phyloP scores from a whole-genome alignment of 2,113 vertebrate genomes.

The Anas platyrhynchos region DNA sequence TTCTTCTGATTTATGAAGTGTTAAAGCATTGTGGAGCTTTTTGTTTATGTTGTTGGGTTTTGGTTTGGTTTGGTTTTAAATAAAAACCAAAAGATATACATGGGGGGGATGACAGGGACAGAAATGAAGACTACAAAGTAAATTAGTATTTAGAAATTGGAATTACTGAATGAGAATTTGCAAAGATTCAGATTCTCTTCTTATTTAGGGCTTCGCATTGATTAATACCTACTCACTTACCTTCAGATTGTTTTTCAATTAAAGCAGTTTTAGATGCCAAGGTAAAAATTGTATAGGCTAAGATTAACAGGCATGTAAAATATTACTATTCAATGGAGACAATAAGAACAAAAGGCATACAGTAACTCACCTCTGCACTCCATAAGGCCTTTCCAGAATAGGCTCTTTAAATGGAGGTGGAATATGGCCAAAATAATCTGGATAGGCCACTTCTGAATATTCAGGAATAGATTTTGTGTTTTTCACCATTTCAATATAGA shows the following conservation, averaged over 20 bases:
- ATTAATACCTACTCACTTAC: neutral
- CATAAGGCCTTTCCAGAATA: conserved; percentile 92
- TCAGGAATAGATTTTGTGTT: conserved; percentile 88
- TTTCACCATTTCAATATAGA: conserved; percentile 95
- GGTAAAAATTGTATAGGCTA: neutral
- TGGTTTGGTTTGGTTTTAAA: neutral
- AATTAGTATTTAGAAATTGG: neutral
- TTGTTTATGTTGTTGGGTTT: neutral
- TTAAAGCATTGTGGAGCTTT: neutral
- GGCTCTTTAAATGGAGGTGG: conserved; percentile 90
- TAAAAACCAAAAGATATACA: neutral
- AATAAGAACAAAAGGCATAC: neutral
- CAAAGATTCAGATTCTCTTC: neutral
- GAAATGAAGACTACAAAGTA: neutral
- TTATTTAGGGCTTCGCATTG: neutral
- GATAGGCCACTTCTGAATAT: conserved; percentile 96
- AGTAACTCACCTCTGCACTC: conserved; percentile 91
- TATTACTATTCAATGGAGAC: neutral
- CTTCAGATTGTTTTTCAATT: neutral
- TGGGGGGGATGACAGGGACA: fast-evolving
- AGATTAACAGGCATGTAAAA: neutral
- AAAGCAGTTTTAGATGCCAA: neutral
- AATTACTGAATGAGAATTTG: neutral
- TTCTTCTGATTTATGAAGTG: neutral
- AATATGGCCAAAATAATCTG: conserved; percentile 97